A percentile compares a stretch with the other conserved stretches of the same genome.
phyloP scores from a whole-genome alignment of 2,888 invertebrate genomes.

The Hartigia nigra region DNA sequence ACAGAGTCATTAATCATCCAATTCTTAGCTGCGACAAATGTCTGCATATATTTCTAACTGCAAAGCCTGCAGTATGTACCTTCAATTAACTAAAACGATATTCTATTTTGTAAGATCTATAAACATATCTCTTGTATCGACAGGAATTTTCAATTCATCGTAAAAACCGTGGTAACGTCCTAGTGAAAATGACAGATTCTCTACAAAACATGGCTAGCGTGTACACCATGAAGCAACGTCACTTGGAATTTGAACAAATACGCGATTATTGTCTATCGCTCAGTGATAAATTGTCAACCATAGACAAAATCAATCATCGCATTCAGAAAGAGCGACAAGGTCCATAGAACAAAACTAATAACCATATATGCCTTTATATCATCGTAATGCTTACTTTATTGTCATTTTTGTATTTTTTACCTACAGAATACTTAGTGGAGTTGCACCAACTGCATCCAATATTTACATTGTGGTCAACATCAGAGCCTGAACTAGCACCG shows the following conservation, averaged over 20 bases:
- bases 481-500: slow-evolving; percentile 69
- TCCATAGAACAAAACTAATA: slow-evolving; percentile 31
- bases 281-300: slow-evolving; percentile 72
- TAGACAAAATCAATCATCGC: slow-evolving; percentile 74
- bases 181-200: slow-evolving; percentile 71
- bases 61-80: slow-evolving; percentile 71
- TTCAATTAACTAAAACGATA: not conserved
- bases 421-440: slow-evolving; percentile 68
- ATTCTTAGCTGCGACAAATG: slow-evolving; percentile 75
- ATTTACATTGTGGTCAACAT: slow-evolving; percentile 72
- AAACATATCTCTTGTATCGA: not conserved
- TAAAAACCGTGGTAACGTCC: slow-evolving; percentile 70
- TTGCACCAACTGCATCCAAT: slow-evolving; percentile 72
- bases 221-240: slow-evolving; percentile 70
- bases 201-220: slow-evolving; percentile 70
- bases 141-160: slow-evolving; percentile 75
- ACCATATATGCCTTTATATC: not conserved
- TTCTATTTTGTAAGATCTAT: not conserved
- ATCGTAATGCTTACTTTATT: not conserved
- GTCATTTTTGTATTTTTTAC: slow-evolving; percentile 1
- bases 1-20: slow-evolving; percentile 76
- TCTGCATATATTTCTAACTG: slow-evolving; percentile 74
- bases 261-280: slow-evolving; percentile 72
- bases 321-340: slow-evolving; percentile 74
- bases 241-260: slow-evolving; percentile 74